Percentiles rank a stretch among this genome's conserved stretches.
These are phyloP conservation scores for Eumeta japonica DNA, from an alignment of 1,140 invertebrate species.

Conservation along the genomic window DNA sequence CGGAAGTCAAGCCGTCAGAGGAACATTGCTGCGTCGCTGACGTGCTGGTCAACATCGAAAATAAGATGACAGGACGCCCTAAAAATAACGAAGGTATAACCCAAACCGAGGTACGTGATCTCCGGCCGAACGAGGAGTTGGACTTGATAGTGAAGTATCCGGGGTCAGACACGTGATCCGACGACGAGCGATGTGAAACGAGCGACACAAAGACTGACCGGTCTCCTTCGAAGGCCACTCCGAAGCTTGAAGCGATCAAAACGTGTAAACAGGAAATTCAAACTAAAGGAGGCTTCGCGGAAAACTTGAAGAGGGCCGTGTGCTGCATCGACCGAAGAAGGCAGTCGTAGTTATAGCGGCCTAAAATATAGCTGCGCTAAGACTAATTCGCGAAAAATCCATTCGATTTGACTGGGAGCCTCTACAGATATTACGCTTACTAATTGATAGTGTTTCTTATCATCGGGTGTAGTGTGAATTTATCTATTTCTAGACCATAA, in stretches of 20 bases:
- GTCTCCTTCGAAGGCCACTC: neutral
- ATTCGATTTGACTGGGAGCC: no score
- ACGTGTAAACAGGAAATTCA: slow-evolving; percentile 10
- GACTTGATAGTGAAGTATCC: slow-evolving; percentile 53
- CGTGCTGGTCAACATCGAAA: slow-evolving; percentile 43
- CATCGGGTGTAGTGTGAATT: no score
- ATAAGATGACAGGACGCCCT: slow-evolving; percentile 33
- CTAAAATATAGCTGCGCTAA: no score
- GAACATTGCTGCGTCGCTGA: slow-evolving; percentile 37
- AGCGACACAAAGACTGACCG: slow-evolving; percentile 31
- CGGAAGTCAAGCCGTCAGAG: slow-evolving; percentile 32
- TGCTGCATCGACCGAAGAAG: slow-evolving; percentile 40
- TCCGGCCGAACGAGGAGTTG: slow-evolving; percentile 46
- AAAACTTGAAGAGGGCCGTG: slow-evolving; percentile 6
- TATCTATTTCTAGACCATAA: no score
- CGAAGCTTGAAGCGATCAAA: no score
- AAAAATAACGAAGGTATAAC: slow-evolving; percentile 36
- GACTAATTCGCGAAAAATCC: no score
- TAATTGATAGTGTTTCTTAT: no score
- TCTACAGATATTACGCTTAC: no score
- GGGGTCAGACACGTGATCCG: slow-evolving; percentile 56
- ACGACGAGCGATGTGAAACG: slow-evolving; percentile 30
- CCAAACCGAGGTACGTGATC: slow-evolving; percentile 35
- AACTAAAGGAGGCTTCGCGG: slow-evolving; percentile 39
- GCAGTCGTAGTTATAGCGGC: no score